Conservation (phyloP, 2,888 invertebrate species). For the Nyleta sp. region DNA sequence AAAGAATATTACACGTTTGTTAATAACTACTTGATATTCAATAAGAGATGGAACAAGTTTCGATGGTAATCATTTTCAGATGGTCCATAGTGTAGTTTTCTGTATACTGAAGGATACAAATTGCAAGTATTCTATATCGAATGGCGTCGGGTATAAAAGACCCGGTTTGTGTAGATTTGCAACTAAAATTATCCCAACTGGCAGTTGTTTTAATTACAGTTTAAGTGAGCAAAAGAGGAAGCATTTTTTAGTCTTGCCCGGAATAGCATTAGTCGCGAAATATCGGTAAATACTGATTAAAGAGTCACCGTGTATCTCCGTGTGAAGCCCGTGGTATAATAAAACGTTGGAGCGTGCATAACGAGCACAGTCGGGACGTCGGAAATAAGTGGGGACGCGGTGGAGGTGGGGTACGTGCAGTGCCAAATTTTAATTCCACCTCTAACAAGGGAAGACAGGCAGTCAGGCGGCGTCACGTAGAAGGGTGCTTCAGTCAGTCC, state of each 20-base stretch:
- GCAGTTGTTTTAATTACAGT: too few species aligned
- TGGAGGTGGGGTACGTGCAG: slow-evolving; percentile 48
- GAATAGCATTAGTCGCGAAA: neutral
- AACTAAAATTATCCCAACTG: too few species aligned
- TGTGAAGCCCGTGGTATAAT: slow-evolving; percentile 44
- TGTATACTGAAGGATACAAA: too few species aligned
- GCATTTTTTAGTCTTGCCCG: neutral
- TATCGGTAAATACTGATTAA: slow-evolving; percentile 52
- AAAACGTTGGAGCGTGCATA: slow-evolving; percentile 61
- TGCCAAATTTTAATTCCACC: slow-evolving; percentile 78
- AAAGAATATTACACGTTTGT: too few species aligned
- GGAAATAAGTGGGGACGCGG: slow-evolving; percentile 53
- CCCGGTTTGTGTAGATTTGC: too few species aligned
- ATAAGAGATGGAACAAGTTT: too few species aligned
- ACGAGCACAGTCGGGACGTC: slow-evolving; percentile 55
- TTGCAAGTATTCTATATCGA: too few species aligned
- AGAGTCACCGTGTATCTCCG: slow-evolving; percentile 25
- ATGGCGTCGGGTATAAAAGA: too few species aligned
- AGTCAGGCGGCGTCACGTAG: slow-evolving; percentile 58
- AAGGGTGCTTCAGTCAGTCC: slow-evolving; percentile 66
- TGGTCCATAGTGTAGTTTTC: too few species aligned
- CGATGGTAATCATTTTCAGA: too few species aligned
- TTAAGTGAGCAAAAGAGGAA: neutral
- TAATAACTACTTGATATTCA: too few species aligned
- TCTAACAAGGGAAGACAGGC: slow-evolving; percentile 66